Evolutionary conservation across 1,140 invertebrate species (phyloP), one percentile per base, ranked within the genome.

Genomic region (Megalonaias nervosa): DNA sequence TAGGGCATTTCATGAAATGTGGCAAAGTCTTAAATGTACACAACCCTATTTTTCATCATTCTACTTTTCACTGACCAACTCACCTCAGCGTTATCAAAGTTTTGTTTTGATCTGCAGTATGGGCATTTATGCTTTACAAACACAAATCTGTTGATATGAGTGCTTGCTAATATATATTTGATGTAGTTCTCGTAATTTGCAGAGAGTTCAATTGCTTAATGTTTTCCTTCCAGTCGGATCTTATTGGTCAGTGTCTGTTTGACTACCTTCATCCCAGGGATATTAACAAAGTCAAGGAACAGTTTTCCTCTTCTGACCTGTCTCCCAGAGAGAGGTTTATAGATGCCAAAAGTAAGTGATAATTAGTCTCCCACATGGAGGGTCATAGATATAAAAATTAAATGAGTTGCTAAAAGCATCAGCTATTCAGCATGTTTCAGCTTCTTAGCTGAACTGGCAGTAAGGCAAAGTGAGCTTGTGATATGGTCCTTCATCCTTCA

Each of bases 221-320:
- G 12, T 23, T 67, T 69, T 48, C 26, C n/a, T 72, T 21, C 56
- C 91, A 97, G 95, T 92, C 93, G 72, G 97, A 99, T 87, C 91
- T 99, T 38, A 91, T 98, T 59, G 97, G 97, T 1, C 96, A 98
- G 91, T 98, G 96, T 87, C 94, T 96, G 93, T 98, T 98, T 91
- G 97, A 98, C 89, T 97, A 98, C 71, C 91, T 99, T 9, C 97
- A 99, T 90, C 97, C 97, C 0, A 97, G 97, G 90, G 97, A 98
- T 90, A 95, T 98, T 57, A 95, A 94, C 66, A 98, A 98, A 91
- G 96, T 98, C 1, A 99, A 98, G 90, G 97, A 98, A 88, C 97
- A 99, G 88, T 92, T 99, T 0, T 97, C 96, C 0, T 96, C 96
- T 0, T 95, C 96, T 0, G 96, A 98, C 71, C 93, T 97, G 26